phyloP scores from a whole-genome alignment of 2,797 vertebrate genomes.

The Mus caroli region DNA sequence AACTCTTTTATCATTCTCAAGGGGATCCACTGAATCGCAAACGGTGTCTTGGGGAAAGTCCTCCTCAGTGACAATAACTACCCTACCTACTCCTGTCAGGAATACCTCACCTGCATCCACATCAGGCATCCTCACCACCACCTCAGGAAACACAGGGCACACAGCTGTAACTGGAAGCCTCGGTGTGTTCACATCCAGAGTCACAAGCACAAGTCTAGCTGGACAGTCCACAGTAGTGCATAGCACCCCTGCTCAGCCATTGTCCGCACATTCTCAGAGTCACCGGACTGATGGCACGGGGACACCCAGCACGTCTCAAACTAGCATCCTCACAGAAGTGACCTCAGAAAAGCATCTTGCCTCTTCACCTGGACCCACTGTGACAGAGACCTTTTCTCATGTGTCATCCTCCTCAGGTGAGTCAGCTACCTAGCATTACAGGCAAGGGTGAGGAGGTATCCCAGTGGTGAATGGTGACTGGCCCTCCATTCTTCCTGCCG shows the following conservation, averaged over 20 bases:
- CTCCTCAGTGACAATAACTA: fast-evolving
- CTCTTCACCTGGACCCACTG: fast-evolving
- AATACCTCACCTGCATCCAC: fast-evolving
- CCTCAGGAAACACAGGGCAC: neutral
- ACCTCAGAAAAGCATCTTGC: neutral
- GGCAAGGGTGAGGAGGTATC: neutral
- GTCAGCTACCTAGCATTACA: neutral
- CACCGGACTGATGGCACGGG: too few species aligned
- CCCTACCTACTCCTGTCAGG: too few species aligned
- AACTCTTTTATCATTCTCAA: fast-evolving
- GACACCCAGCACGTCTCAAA: neutral
- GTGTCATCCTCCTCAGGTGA: neutral
- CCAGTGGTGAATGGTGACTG: neutral
- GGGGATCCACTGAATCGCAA: fast-evolving
- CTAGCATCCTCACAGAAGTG: neutral
- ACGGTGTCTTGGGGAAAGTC: fast-evolving
- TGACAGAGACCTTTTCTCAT: fast-evolving
- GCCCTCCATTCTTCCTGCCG: neutral
- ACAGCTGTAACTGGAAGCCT: neutral
- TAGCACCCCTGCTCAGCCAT: neutral
- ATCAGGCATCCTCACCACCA: fast-evolving
- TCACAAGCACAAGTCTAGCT: neutral
- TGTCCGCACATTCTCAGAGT: neutral
- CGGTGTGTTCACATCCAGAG: neutral
- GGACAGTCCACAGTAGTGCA: neutral